Evolutionary conservation across 1,140 invertebrate species (phyloP).

Genomic region (Brachystomella parvula): DNA sequence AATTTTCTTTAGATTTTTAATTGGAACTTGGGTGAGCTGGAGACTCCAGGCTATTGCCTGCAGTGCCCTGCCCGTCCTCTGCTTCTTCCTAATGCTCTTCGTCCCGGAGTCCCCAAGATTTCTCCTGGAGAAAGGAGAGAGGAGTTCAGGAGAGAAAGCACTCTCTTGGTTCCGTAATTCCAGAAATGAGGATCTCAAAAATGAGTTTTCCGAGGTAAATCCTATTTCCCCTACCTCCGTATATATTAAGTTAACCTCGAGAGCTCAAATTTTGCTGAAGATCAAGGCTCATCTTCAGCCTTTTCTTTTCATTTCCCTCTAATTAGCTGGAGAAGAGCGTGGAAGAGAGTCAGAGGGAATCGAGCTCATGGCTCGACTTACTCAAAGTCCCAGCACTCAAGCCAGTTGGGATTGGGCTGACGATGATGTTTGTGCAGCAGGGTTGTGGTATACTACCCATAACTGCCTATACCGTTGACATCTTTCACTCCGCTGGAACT

Average conservation of each 20-base stretch:
- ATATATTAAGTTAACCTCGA: too few relatives aligned
- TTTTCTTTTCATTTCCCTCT: not conserved
- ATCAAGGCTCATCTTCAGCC: too few relatives aligned
- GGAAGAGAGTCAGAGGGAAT: slow-evolving; percentile 39
- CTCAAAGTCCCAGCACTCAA: slow-evolving; percentile 38
- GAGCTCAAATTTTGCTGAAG: too few relatives aligned
- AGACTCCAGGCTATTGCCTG: slow-evolving; percentile 55
- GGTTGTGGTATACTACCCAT: slow-evolving; percentile 55
- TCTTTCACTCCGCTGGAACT: slow-evolving; percentile 51
- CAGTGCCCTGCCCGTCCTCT: slow-evolving; percentile 52
- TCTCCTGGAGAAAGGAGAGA: slow-evolving; percentile 52
- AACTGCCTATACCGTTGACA: slow-evolving; percentile 66
- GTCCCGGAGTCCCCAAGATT: slow-evolving; percentile 76
- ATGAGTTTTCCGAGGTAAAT: slow-evolving; percentile 43
- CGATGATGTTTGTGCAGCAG: slow-evolving; percentile 47
- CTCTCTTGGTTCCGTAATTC: slow-evolving; percentile 54
- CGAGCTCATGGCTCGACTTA: slow-evolving; percentile 18
- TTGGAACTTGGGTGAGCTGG: slow-evolving; percentile 66
- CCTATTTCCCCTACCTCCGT: too few relatives aligned
- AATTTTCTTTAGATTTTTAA: slow-evolving; percentile 41
- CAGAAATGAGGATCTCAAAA: slow-evolving; percentile 43
- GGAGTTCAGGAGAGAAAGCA: slow-evolving; percentile 52
- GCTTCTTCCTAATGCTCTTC: slow-evolving; percentile 56
- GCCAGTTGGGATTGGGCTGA: slow-evolving; percentile 41
- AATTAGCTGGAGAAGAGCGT: slow-evolving; percentile 29